Conservation (phyloP, 2,888 invertebrate species). For the Cephus runcator region DNA sequence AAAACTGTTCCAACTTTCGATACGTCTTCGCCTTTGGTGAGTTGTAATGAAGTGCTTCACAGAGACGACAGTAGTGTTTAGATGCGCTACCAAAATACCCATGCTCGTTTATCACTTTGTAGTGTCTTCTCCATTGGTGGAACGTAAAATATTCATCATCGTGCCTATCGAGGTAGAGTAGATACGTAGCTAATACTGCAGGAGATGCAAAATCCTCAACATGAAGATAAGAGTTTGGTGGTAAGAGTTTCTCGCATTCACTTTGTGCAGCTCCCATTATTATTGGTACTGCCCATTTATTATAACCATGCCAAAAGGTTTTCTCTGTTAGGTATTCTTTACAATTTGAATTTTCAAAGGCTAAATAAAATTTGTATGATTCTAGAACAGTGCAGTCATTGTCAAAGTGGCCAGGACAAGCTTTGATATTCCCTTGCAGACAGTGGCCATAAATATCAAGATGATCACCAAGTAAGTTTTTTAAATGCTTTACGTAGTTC, state of each 20-base stretch:
- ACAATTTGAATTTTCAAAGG: constrained; percentile 78
- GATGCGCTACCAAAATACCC: constrained; percentile 74
- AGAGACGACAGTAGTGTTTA: constrained; percentile 73
- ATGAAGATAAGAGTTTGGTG: constrained; percentile 74
- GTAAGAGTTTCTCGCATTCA: constrained; percentile 68
- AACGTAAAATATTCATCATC: constrained; percentile 63
- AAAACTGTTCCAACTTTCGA: constrained; percentile 60
- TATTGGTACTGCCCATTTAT: constrained; percentile 73
- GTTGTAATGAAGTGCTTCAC: constrained; percentile 77
- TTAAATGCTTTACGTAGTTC: constrained; percentile 69
- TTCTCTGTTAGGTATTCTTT: constrained; percentile 79
- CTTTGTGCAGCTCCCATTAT: constrained; percentile 71
- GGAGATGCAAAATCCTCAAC: constrained; percentile 69
- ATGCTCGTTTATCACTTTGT: constrained; percentile 73
- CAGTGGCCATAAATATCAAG: constrained; percentile 72
- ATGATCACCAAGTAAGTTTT: constrained; percentile 68
- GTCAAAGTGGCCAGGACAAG: constrained; percentile 74
- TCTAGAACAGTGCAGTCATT: constrained; percentile 70
- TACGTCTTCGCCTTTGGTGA: constrained; percentile 62
- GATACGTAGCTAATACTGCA: constrained; percentile 67
- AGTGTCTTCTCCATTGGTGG: constrained; percentile 73
- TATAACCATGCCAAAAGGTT: constrained; percentile 74
- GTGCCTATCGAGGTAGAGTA: constrained; percentile 66
- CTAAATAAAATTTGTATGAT: constrained; percentile 75
- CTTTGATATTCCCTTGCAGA: constrained; percentile 62